A percentile compares a stretch with the other conserved stretches of the same genome.
Conservation (phyloP, 2,797 vertebrate species). For the Brachyrhaphis roseni region DNA sequence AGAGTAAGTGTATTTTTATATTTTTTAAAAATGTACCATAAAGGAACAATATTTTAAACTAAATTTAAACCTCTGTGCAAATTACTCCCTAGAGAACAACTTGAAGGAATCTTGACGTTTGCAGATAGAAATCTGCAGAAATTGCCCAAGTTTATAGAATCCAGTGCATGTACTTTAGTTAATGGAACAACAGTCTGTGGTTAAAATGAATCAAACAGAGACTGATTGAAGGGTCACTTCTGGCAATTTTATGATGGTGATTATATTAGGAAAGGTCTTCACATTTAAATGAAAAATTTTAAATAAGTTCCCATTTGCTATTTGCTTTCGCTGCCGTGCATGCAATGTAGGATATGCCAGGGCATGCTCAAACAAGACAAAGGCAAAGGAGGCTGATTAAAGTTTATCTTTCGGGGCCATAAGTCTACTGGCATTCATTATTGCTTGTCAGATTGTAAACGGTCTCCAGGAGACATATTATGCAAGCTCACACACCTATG, state of each 20-base stretch:
- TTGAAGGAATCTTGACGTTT: conserved; percentile 48
- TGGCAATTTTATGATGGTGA: conserved; percentile 69
- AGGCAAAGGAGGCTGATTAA: conserved; percentile 83
- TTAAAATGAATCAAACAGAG: conserved; percentile 75
- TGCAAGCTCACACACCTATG: conserved; percentile 80
- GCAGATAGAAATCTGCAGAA: conserved; percentile 38
- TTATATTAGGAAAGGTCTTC: conserved; percentile 78
- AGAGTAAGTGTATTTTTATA: background rate
- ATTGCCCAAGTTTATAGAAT: conserved; percentile 36
- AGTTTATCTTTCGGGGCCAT: conserved; percentile 86
- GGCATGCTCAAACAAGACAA: conserved; percentile 81
- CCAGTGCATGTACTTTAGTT: conserved; percentile 55
- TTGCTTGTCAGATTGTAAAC: conserved; percentile 86
- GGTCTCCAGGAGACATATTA: conserved; percentile 76
- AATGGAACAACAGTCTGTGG: conserved; percentile 68
- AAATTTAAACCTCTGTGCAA: conserved; percentile 12
- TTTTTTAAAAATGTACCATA: background rate
- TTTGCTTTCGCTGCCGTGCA: conserved; percentile 77
- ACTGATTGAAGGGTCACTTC: conserved; percentile 73
- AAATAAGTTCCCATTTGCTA: conserved; percentile 81
- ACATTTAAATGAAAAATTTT: conserved; percentile 82
- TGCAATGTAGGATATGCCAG: conserved; percentile 76
- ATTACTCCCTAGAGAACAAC: conserved; percentile 21
- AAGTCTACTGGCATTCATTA: conserved; percentile 86
- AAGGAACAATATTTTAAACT: background rate